Percentiles rank a stretch among this genome's conserved stretches.
Evolutionary conservation across 2,113 vertebrate genomes (phyloP).

Genomic region (Caracal caracal): DNA sequence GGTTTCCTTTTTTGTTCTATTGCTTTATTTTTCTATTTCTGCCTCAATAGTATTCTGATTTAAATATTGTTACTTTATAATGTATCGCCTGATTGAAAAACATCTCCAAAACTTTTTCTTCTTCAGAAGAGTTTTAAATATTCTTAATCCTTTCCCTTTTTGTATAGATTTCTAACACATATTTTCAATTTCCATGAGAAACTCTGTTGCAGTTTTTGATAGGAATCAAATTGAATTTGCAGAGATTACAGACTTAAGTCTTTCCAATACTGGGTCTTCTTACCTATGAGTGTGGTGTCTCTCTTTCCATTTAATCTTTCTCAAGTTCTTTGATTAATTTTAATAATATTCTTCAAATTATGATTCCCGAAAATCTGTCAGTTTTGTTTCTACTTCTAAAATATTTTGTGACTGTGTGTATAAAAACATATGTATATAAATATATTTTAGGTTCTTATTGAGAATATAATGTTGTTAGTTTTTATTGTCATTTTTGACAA

Average conservation of each 20-base stretch:
- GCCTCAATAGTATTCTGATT: neutral
- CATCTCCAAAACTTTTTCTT: neutral
- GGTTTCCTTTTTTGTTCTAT: neutral
- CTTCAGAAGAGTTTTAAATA: neutral
- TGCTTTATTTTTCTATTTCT: neutral
- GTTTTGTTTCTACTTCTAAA: slow-evolving; percentile 1
- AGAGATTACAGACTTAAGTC: neutral
- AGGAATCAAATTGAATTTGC: neutral
- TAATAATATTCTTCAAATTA: neutral
- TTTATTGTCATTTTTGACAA: neutral
- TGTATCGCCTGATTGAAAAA: neutral
- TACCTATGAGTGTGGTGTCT: neutral
- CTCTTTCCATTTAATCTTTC: neutral
- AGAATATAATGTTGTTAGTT: neutral
- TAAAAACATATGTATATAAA: neutral
- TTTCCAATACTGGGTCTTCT: neutral
- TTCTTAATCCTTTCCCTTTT: neutral
- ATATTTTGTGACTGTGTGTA: neutral
- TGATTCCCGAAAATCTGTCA: neutral
- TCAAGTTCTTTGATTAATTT: neutral
- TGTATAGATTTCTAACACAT: neutral
- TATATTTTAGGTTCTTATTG: neutral
- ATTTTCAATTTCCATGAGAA: neutral
- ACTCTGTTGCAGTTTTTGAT: neutral
- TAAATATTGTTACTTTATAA: neutral